Percentiles rank a stretch among this genome's conserved stretches.
Conservation (phyloP, 64 coral and sea anemone genomes). For the Hydrozoanthus tunicans region DNA sequence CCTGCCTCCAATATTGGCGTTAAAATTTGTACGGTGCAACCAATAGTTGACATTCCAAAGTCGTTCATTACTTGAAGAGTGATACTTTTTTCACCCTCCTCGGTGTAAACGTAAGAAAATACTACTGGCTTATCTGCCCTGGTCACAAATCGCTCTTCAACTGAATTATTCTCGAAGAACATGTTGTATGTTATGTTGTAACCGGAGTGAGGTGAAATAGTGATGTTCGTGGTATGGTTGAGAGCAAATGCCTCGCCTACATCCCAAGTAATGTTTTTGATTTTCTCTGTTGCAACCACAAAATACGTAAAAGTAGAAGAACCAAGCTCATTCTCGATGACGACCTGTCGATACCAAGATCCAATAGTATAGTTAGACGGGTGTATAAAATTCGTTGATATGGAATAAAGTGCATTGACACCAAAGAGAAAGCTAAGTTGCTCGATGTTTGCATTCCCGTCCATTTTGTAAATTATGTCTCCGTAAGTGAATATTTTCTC, state of each 20-base stretch:
- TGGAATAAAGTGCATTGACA: slow-evolving; percentile 21
- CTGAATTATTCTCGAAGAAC: slow-evolving; percentile 6
- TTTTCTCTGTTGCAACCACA: slow-evolving; percentile 21
- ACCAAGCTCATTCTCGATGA: slow-evolving; percentile 7
- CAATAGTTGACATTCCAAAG: neutral
- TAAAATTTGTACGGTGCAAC: slow-evolving; percentile 17
- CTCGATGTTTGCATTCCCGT: neutral
- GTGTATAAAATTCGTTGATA: neutral
- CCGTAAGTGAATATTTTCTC: neutral
- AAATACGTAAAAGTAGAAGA: neutral
- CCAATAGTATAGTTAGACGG: slow-evolving; percentile 18
- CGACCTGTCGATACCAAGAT: slow-evolving; percentile 6
- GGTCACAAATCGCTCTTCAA: slow-evolving; percentile 1
- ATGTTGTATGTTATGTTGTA: slow-evolving; percentile 64
- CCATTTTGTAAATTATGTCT: neutral
- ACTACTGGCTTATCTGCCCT: neutral
- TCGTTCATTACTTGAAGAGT: slow-evolving; percentile 46
- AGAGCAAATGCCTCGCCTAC: neutral
- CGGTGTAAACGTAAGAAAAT: slow-evolving; percentile 14
- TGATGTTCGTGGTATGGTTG: slow-evolving; percentile 25
- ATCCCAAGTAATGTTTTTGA: slow-evolving; percentile 68
- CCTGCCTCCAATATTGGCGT: slow-evolving; percentile 16
- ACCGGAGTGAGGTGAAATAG: slow-evolving; percentile 37
- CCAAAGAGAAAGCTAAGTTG: slow-evolving; percentile 1
- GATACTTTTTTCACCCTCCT: slow-evolving; percentile 16